Evolutionary conservation across 1,140 invertebrate genomes (phyloP), one percentile per base, ranked within the genome.

Genomic region (Stegodyphus dumicola): DNA sequence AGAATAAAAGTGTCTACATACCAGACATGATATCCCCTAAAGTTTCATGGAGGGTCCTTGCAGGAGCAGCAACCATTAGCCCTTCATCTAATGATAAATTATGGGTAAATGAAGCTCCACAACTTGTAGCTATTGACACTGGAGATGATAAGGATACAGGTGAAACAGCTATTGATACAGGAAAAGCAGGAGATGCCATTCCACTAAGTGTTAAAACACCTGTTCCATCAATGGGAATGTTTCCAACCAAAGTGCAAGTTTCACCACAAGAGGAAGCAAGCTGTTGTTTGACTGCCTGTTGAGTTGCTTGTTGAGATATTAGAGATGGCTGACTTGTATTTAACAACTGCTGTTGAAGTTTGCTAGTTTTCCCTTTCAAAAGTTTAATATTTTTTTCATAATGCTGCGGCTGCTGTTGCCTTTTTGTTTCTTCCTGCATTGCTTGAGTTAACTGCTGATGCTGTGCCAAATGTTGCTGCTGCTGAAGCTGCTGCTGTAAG

Each of bases 371-470:
- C 7, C 52, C 56, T 74, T 86, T 78, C 7, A 78, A 10, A 9
- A 74, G 49, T 17, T 86, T 86, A 33, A 74, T 77, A 74, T 78
- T 78, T 66, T 86, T 86, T 18, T 85, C 81, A 77, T 54, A 85
- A 60, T 85, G 80, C 17, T 67, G 13, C 13, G 17, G 74, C 9
- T 64, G 54, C 15, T 65, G 75, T 54, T 78, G 79, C 52, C 88
- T 89, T 60, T 83, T 77, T 60, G 65, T 60, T 77, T 77, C 85
- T 33, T 76, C 60, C 49, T 86, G 87, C 13, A 93, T 94, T 5
- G 92, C 92, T 13, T 93, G 93, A 89, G 93, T 91, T 4, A 93
- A 92, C 88, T 93, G 93, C 86, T 91, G 90, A 7, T 89, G 89
- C 9, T 71, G 69, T 51, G 75, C 69, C 64, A 88, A 86, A 71